phyloP scores from a whole-genome alignment of 2,797 vertebrate species.

The Hephaestus fuliginosus region DNA sequence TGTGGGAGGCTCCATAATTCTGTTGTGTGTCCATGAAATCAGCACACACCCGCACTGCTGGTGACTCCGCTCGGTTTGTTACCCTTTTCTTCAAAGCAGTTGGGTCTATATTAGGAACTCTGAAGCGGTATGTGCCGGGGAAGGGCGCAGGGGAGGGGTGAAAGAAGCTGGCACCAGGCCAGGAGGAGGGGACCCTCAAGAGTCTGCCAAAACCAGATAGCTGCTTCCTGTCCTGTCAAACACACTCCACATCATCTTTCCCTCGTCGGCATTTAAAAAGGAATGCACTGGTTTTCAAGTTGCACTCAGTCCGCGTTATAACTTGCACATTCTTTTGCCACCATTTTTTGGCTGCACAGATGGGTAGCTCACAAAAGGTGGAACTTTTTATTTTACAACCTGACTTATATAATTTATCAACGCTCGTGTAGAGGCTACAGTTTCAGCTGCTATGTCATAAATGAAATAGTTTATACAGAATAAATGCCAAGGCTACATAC shows the following conservation, averaged over 20 bases:
- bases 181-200: slow-evolving; percentile 47
- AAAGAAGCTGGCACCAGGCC: slow-evolving; percentile 30
- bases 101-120: slow-evolving; percentile 80
- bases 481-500: slow-evolving; percentile 28
- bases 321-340: neutral
- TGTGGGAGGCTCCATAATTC: slow-evolving; percentile 62
- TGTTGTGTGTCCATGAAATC: slow-evolving; percentile 62
- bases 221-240: slow-evolving; percentile 9
- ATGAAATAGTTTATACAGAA: neutral
- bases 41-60: slow-evolving; percentile 4
- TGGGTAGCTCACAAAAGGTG: neutral
- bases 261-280: neutral
- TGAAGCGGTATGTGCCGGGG: slow-evolving; percentile 56
- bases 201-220: slow-evolving; percentile 23
- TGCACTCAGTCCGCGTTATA: neutral
- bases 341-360: neutral
- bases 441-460: neutral
- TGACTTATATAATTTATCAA: neutral
- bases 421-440: rapidly evolving
- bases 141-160: slow-evolving; percentile 24
- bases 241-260: rapidly evolving
- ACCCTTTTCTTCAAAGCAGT: slow-evolving; percentile 54
- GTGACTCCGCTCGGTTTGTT: slow-evolving; percentile 28
- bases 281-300: neutral
- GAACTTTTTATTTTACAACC: neutral